Percentiles rank a stretch among this genome's conserved stretches.
Evolutionary conservation across 2,797 vertebrate species (phyloP).

Genomic region (Pangasius macronema): DNA sequence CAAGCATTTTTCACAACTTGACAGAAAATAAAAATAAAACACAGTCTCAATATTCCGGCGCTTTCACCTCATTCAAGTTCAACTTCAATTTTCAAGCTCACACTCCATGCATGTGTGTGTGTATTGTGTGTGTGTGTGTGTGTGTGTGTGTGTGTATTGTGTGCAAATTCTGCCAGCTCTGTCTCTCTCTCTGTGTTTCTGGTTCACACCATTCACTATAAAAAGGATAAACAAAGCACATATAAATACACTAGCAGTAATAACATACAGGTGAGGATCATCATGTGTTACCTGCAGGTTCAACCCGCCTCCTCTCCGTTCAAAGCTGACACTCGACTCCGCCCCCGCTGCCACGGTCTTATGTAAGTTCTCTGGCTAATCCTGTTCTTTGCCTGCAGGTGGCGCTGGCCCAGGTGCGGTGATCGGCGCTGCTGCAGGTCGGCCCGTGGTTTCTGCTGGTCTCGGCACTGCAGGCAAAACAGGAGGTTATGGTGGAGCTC

Average conservation of each 20-base stretch:
- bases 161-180: background rate
- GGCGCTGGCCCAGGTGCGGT: constrained; percentile 47
- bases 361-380: background rate
- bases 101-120: too few relatives aligned
- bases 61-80: too few relatives aligned
- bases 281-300: background rate
- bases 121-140: too few relatives aligned
- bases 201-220: background rate
- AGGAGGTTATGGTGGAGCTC: constrained; percentile 53
- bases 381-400: constrained; percentile 52
- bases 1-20: too few relatives aligned
- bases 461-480: constrained; percentile 56
- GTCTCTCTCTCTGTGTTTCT: background rate
- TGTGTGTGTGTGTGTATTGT: too few relatives aligned
- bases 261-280: too few relatives aligned
- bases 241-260: too few relatives aligned
- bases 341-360: background rate
- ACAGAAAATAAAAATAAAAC: too few relatives aligned
- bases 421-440: constrained; percentile 59
- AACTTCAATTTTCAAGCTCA: too few relatives aligned
- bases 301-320: background rate
- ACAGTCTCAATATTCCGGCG: too few relatives aligned
- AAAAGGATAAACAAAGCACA: background rate
- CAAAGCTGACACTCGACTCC: too few relatives aligned
- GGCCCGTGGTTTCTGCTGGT: constrained; percentile 60